Base-by-base conservation (phyloP, 1,140 invertebrate species). In the Calosoma granatense region DNA sequence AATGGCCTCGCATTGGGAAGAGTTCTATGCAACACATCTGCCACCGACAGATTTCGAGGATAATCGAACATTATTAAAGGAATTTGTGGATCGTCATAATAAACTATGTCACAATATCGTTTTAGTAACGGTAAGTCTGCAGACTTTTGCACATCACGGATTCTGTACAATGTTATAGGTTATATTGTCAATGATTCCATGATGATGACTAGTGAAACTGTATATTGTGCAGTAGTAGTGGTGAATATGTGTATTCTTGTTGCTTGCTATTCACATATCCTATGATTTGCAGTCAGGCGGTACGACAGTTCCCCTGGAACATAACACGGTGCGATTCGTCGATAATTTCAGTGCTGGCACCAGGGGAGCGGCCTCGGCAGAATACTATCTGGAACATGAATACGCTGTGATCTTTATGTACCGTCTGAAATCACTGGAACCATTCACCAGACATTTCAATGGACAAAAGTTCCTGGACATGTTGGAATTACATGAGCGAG, bases 341-440 rank as follows among this genome's bases (percentile, higher is more conserved):
- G 96, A 99, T 68, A 99, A 99, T 77, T 99, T 99, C 73, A 98
- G 94, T 72, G 89, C 91, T 14, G 97, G 97, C 30, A 96, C 87
- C 0, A 79, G 97, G 64, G 97, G 97, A 21, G 85, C 96, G 0
- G 82, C 91, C 1, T 98, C 94, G 1, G 84, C 94, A 1, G 97
- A 99, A 79, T 95, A 96, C 74, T 98, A 98, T 76, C 77, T 98
- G 17, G 79, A 90, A 61, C 76, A 83, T 60, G 84, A 81, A 43
- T 90, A 90, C 69, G 79, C 82, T 23, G 87, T 90, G 52, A 87
- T 90, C 65, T 90, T 90, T 72, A 80, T 90, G 76, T 76, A 88
- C 63, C 78, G 87, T 41, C 72, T 81, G 54, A 91, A 94, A 69
- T 92, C 92, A 1, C 67, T 97, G 26, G 85, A 94, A 72, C 95